Evolutionary conservation across 2,797 vertebrate species (phyloP).

Genomic region (Antrozous pallidus): DNA sequence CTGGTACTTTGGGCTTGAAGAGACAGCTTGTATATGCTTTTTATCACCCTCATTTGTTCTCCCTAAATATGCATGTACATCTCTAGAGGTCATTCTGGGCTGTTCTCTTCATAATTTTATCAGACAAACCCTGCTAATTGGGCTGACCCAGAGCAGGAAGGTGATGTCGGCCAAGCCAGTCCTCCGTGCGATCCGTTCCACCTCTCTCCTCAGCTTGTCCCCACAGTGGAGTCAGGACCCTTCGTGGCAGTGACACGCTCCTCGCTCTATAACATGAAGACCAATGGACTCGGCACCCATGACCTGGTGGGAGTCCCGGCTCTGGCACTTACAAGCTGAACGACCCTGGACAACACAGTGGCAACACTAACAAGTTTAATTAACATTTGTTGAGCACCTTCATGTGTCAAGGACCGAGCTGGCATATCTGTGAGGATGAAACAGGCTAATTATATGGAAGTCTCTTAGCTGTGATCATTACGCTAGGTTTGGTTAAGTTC

Average conservation of each 20-base stretch:
- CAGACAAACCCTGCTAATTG: slow-evolving; percentile 65
- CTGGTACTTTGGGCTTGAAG: neutral
- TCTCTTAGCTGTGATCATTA: slow-evolving; percentile 17
- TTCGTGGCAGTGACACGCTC: neutral
- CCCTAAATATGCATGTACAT: neutral
- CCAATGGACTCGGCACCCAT: neutral
- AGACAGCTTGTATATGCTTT: neutral
- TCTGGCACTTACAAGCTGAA: slow-evolving; percentile 28
- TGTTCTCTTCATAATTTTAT: slow-evolving; percentile 57
- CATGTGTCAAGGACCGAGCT: slow-evolving; percentile 32
- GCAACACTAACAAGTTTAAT: slow-evolving; percentile 59
- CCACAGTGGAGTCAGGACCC: neutral
- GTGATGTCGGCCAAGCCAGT: neutral
- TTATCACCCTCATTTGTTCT: slow-evolving; percentile 50
- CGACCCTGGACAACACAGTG: slow-evolving; percentile 7
- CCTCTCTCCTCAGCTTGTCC: slow-evolving; percentile 6
- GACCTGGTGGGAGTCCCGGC: slow-evolving; percentile 19
- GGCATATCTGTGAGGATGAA: slow-evolving; percentile 8
- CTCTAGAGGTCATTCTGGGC: slow-evolving; percentile 1
- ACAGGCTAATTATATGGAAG: slow-evolving; percentile 33
- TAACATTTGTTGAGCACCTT: slow-evolving; percentile 59
- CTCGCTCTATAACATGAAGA: slow-evolving; percentile 9
- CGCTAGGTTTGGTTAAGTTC: neutral
- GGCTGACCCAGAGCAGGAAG: slow-evolving; percentile 32
- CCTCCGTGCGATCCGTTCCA: neutral